Evolutionary conservation across 2,888 invertebrate genomes (phyloP), one percentile per base, ranked within the genome.

Genomic region (Chorisops tibialis): DNA sequence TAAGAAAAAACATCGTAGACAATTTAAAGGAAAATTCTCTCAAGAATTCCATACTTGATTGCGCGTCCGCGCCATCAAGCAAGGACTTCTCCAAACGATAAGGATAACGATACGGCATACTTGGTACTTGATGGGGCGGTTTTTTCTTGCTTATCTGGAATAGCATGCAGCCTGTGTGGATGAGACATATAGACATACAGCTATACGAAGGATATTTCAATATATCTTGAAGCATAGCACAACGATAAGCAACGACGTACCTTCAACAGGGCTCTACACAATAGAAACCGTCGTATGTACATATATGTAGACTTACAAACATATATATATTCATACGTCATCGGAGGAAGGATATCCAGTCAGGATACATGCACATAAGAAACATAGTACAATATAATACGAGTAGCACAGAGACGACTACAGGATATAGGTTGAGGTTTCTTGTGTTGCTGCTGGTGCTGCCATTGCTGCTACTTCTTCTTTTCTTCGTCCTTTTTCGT

Each of bases 131-230:
- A 48, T 67, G 65, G 65, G 56, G 65, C 45, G 37, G 16, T 50
- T 63, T 66, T n/a, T 65, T 62, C 65, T 67, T 67, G 66, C 67
- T 67, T 67, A 67, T 67, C 67, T 67, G 66, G 65, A 67, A 67
- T 67, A 67, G 67, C 67, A 67, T 67, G 66, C 67, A 67, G 67
- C 66, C 67, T 59, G 62, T 62, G 61, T 61, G 39, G 38, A 62
- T 51, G 48, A 56, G 59, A 62, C 62, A 62, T 62, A 62, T 48
- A 56, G 14, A 16, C 37, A 37, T 37, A 37, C 7, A 30, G 30
- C 30, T 30, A 30, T 30, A 30, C 30, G 7, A 41, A 41, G 1
- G 1, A 18, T 41, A 41, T 41, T 11, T 12, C 41, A 16, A 12
- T 41, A 41, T 41, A 18, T 18, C 41, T 16, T 7, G 5, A 18